Percentiles rank a stretch among this genome's conserved stretches.
Evolutionary conservation across 2,113 vertebrate species (phyloP).

Genomic region (Eurystomus gularis): DNA sequence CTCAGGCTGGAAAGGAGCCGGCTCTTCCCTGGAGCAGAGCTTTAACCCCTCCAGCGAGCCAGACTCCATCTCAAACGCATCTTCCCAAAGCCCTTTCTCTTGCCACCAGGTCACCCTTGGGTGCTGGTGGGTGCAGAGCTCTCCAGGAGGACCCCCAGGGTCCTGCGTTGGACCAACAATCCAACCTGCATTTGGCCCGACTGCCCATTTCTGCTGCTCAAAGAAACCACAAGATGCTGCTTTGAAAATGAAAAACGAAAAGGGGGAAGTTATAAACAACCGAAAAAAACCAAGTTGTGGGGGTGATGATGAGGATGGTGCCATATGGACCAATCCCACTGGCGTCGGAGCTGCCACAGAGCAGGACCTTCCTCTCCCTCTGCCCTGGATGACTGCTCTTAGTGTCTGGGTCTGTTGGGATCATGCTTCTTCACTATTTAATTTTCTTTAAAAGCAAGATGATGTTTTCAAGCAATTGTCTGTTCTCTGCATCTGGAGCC

Average conservation of each 20-base stretch:
- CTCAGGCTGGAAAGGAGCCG: neutral
- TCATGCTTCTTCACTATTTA: neutral
- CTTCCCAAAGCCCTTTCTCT: neutral
- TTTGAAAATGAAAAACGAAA: neutral
- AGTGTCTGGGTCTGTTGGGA: neutral
- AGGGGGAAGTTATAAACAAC: neutral
- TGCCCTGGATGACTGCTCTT: neutral
- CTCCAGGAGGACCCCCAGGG: neutral
- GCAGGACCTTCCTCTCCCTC: neutral
- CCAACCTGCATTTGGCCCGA: no score
- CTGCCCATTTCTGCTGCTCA: no score
- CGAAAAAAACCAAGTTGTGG: accelerated
- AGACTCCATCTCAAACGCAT: neutral
- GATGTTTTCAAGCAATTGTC: neutral
- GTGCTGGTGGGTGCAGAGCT: neutral
- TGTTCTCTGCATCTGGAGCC: neutral
- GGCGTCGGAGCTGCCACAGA: accelerated
- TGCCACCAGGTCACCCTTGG: neutral
- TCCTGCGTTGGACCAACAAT: no score
- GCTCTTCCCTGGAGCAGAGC: neutral
- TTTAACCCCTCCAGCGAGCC: neutral
- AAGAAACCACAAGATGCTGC: neutral
- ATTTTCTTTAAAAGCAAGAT: neutral
- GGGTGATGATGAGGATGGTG: accelerated
- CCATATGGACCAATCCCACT: accelerated